phyloP scores from a whole-genome alignment of 2,113 vertebrate species.

The Echinops telfairi region DNA sequence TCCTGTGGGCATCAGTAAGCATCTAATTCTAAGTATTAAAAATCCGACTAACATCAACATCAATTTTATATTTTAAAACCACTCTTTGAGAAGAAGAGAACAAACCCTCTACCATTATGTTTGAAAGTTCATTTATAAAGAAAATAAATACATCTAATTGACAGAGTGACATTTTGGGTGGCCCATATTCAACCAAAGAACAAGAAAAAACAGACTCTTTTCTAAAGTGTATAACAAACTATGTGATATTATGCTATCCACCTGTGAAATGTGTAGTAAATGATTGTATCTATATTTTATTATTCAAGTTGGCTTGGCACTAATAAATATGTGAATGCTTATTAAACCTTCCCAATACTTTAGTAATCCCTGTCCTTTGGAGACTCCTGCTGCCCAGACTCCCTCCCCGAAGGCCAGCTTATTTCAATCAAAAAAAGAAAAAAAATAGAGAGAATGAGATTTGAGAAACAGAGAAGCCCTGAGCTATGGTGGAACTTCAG shows the following conservation, averaged over 20 bases:
- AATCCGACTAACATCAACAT: not conserved
- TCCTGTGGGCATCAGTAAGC: conserved; percentile 39
- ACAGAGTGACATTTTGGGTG: conserved; percentile 58
- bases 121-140: conserved; percentile 18
- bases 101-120: not conserved
- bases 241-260: conserved; percentile 61
- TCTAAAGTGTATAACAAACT: conserved; percentile 64
- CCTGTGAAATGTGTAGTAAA: conserved; percentile 51
- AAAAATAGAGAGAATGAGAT: not conserved
- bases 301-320: conserved; percentile 80
- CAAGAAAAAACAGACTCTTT: conserved; percentile 69
- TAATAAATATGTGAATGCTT: conserved; percentile 65
- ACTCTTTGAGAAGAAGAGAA: not conserved
- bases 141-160: conserved; percentile 17
- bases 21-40: conserved; percentile 37
- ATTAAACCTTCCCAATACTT: conserved; percentile 1
- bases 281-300: conserved; percentile 74
- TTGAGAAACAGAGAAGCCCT: not conserved
- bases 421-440: not conserved
- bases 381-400: not conserved
- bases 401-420: not conserved
- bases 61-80: conserved; percentile 28
- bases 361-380: not conserved
- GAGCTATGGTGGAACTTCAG: not conserved
- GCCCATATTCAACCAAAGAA: conserved; percentile 71